phyloP scores from a whole-genome alignment of 1,140 invertebrate genomes.

The Nylanderia fulva region DNA sequence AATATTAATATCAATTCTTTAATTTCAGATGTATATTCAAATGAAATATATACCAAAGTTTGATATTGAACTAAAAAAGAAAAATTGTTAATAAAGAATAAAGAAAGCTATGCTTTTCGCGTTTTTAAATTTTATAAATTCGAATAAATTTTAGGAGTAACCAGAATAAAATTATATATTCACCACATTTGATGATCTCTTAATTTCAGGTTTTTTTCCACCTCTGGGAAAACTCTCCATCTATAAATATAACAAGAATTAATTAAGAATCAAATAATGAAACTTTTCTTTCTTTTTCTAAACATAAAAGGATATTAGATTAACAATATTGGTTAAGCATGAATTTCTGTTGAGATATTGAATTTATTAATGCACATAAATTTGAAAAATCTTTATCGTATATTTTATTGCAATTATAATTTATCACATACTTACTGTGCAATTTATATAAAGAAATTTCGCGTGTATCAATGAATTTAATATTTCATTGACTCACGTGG shows the following conservation, averaged over 20 bases:
- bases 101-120: neutral
- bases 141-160: neutral
- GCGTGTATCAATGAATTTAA: too few relatives aligned
- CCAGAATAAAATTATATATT: constrained; percentile 32
- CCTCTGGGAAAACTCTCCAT: constrained; percentile 79
- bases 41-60: neutral
- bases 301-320: neutral
- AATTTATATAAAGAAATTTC: neutral
- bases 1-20: neutral
- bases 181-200: constrained; percentile 63
- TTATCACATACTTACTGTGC: neutral
- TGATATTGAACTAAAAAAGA: neutral
- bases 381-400: neutral
- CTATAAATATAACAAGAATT: constrained; percentile 63
- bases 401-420: constrained; percentile 5
- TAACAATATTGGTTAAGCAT: neutral
- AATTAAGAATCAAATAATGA: neutral
- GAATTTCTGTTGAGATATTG: neutral
- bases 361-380: neutral
- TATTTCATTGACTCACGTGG: too few relatives aligned
- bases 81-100: neutral
- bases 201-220: constrained; percentile 68
- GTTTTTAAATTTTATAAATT: neutral
- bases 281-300: too few relatives aligned
- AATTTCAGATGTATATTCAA: neutral